Evolutionary conservation across 92 coral and sea anemone genomes (phyloP).

Genomic region (Zoanthus sansibaricus): DNA sequence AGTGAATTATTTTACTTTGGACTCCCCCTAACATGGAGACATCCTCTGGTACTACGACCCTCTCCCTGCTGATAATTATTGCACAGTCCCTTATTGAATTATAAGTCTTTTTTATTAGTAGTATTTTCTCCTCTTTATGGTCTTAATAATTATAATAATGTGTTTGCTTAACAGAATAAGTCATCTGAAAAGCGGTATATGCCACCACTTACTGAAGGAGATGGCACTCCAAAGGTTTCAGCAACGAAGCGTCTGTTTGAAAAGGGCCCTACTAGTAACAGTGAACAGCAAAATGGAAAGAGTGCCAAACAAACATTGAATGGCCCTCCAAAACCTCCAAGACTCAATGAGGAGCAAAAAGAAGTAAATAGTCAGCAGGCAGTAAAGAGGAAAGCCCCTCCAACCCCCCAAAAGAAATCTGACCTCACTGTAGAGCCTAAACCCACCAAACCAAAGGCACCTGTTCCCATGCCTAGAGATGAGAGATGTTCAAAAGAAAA

Average conservation of each 20-base stretch:
- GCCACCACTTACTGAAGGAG: constrained; percentile 16
- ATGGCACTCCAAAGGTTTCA: constrained; percentile 70
- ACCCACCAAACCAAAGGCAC: neutral
- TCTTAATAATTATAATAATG: too few relatives aligned
- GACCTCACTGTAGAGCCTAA: constrained; percentile 2
- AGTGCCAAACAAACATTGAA: constrained; percentile 25
- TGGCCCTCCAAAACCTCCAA: constrained; percentile 88
- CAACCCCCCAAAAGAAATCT: constrained; percentile 56
- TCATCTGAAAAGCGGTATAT: constrained; percentile 29
- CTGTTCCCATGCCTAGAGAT: constrained; percentile 34
- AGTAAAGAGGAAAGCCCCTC: constrained; percentile 80
- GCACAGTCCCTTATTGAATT: too few relatives aligned
- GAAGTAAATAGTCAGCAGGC: constrained; percentile 45
- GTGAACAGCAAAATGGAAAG: neutral
- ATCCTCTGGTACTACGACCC: too few relatives aligned
- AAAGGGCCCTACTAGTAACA: constrained; percentile 35
- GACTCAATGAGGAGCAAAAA: constrained; percentile 48
- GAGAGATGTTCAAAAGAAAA: constrained; percentile 13
- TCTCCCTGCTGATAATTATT: too few relatives aligned
- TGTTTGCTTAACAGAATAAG: constrained; percentile 45
- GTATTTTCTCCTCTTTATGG: too few relatives aligned
- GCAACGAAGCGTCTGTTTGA: constrained; percentile 73
- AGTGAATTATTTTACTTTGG: too few relatives aligned
- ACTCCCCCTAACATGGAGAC: too few relatives aligned
- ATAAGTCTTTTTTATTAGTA: too few relatives aligned